Base-by-base conservation (phyloP, 2,888 invertebrate genomes). In the Aleiodes leptofemur region DNA sequence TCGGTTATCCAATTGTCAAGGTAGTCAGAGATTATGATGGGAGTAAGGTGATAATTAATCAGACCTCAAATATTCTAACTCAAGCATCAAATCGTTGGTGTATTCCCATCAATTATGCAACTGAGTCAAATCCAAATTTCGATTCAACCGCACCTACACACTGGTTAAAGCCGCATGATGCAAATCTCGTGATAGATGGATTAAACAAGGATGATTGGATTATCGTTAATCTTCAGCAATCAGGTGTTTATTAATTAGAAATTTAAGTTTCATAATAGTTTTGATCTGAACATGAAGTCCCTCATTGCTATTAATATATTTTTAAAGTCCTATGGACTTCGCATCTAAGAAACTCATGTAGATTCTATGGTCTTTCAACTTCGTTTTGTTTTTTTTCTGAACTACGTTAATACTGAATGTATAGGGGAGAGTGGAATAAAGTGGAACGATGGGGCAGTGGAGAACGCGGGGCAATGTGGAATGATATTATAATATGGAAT, bases 141-240 rank as follows among this genome's bases (percentile, higher is more conserved):
- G 31, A 56, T 5, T 69, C 68, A 8, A 79, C 80, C 1, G 66
- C 72, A 29, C 80, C 82, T 14, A 71, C 73, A 0, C 78, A 78
- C 59, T 82, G 82, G 82, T 69, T 82, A 5, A 76, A 73, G 53
- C 80, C 80, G 2, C 68, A 75, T 0, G 79, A 81, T 43, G 74
- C 72, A 13, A 76, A 74, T 34, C 61, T 81, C 31, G 76, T 70
- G 0, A 79, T 82, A 34, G 80, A 80, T 29, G 78, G 77, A 7
- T 14, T 81, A 13, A 61, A 76, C n/a, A 69, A 76, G 9, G 83
- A 87, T 59, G 84, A 87, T 23, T 90, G 91, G 90, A 82, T 91
- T 14, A 86, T 91, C 61, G 88, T 90, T 72, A 91, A 91, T 79
- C 79, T 90, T 14, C 88, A 90, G 76, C 81, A 83, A 77, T 82